Evolutionary conservation across 2,888 invertebrate species (phyloP).

Genomic region (Agriopis marginaria): DNA sequence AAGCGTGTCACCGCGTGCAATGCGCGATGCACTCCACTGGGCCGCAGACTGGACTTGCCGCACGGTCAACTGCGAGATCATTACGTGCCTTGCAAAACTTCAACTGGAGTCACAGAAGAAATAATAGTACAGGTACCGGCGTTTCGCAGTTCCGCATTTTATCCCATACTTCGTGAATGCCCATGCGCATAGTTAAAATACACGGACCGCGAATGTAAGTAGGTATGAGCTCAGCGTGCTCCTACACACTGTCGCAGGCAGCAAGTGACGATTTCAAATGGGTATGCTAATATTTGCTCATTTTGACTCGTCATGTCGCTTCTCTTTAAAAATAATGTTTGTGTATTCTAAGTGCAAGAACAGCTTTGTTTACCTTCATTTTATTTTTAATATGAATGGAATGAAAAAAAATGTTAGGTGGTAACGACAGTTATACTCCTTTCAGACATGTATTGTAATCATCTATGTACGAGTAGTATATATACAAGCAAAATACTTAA

Average conservation of each 20-base stretch:
- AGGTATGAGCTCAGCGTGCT: conserved; percentile 17
- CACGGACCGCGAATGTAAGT: neutral
- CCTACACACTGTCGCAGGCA: conserved; percentile 20
- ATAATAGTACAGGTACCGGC: neutral
- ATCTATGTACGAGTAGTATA: too few species aligned
- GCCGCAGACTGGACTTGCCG: conserved; percentile 57
- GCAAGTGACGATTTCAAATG: conserved; percentile 8
- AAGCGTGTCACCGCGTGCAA: conserved; percentile 53
- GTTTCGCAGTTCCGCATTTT: conserved; percentile 27
- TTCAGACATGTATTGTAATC: too few species aligned
- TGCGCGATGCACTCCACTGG: conserved; percentile 46
- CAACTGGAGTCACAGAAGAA: neutral
- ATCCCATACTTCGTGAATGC: conserved; percentile 13
- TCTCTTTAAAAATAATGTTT: conserved; percentile 9
- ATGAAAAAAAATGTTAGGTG: neutral
- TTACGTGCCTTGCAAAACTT: conserved; percentile 28
- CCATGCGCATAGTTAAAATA: conserved; percentile 11
- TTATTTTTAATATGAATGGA: neutral
- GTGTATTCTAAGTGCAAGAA: conserved; percentile 1
- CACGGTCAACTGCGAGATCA: conserved; percentile 38
- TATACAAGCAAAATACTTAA: too few species aligned
- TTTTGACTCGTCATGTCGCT: conserved; percentile 11
- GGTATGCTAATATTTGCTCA: conserved; percentile 30
- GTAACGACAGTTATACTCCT: too few species aligned
- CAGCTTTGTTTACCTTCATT: conserved; percentile 8